A percentile compares a stretch with the other conserved stretches of the same genome.
phyloP scores from a whole-genome alignment of 2,113 vertebrate species.

The Trogon surrucura region DNA sequence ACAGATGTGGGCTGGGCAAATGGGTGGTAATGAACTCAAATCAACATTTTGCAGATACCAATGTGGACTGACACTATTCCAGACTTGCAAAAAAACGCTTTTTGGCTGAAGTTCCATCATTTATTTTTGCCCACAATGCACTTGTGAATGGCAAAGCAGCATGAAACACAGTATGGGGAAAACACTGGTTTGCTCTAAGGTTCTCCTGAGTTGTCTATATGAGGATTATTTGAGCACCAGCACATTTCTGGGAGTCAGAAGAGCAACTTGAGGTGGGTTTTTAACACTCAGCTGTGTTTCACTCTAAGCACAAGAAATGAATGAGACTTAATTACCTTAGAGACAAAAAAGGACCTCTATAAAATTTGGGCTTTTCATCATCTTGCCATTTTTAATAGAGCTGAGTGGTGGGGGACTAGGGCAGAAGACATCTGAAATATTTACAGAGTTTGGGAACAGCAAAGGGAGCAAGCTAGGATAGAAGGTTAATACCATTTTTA shows the following conservation, averaged over 20 bases:
- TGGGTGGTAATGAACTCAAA: not conserved
- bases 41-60: not conserved
- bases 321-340: slow-evolving; percentile 34
- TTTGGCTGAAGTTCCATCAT: not conserved
- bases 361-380: slow-evolving; percentile 39
- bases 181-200: not conserved
- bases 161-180: not conserved
- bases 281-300: not conserved
- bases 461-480: slow-evolving; percentile 65
- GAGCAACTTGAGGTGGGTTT: not conserved
- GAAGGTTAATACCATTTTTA: slow-evolving; percentile 82
- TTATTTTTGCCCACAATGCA: not conserved
- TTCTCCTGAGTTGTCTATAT: not conserved
- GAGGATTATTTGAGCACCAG: not conserved
- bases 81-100: not conserved
- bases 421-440: slow-evolving; percentile 73
- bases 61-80: not conserved
- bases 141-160: not conserved
- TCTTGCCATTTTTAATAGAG: slow-evolving; percentile 50
- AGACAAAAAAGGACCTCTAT: slow-evolving; percentile 6
- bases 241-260: not conserved
- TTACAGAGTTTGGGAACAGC: slow-evolving; percentile 76
- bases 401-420: not conserved
- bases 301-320: not conserved
- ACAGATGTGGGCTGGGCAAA: not conserved